phyloP scores from a whole-genome alignment of 2,797 vertebrate genomes.

The Gobionotothen gibberifrons region DNA sequence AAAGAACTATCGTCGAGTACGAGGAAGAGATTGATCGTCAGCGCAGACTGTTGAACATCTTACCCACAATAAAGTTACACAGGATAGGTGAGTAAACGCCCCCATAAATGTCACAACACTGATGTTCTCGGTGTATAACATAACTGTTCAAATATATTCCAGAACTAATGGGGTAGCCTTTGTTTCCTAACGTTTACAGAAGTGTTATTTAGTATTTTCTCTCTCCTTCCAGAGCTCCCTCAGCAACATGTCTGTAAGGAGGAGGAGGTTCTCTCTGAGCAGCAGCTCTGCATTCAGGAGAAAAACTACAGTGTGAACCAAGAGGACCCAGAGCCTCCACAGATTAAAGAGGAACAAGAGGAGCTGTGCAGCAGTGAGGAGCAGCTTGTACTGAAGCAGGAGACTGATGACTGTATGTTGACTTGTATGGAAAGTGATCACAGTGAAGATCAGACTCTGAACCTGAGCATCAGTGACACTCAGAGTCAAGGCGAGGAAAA shows the following conservation, averaged over 20 bases:
- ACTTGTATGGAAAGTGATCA: not conserved
- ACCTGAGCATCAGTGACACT: not conserved
- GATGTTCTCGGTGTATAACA: too few relatives aligned
- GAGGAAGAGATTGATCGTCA: constrained; percentile 44
- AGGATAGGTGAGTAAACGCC: constrained; percentile 17
- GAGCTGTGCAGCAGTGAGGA: too few relatives aligned
- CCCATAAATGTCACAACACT: too few relatives aligned
- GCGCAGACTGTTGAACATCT: constrained; percentile 29
- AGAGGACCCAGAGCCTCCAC: too few relatives aligned
- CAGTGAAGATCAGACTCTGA: not conserved
- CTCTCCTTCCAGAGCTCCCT: constrained; percentile 18
- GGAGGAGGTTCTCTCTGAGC: constrained; percentile 8
- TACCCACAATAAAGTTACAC: constrained; percentile 2
- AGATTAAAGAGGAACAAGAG: too few relatives aligned
- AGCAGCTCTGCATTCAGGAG: constrained; percentile 4
- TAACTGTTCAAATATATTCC: too few relatives aligned
- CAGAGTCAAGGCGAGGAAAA: not conserved
- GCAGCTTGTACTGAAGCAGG: too few relatives aligned
- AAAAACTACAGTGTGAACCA: not conserved
- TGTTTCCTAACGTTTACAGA: not conserved
- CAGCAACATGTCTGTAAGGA: constrained; percentile 13
- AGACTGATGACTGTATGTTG: not conserved
- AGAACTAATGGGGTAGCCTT: too few relatives aligned
- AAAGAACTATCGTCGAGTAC: constrained; percentile 26
- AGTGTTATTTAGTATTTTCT: not conserved